Conservation (phyloP, 2,113 vertebrate genomes). For the Oriolus oriolus region DNA sequence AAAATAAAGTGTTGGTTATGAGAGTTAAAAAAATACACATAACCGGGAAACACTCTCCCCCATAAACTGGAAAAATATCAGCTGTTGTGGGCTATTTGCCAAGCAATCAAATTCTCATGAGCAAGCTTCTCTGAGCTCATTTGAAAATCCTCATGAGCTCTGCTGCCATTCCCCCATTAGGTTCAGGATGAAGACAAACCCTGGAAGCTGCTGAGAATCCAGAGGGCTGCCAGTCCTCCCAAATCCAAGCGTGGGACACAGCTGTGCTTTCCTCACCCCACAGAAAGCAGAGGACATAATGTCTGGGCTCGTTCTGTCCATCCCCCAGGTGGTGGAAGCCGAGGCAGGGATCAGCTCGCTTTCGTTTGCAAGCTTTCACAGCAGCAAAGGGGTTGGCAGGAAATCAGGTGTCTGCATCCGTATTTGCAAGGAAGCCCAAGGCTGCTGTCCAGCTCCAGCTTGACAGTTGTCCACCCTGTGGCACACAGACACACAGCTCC, state of each 20-base stretch:
- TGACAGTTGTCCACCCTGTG: not conserved
- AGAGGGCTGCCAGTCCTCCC: not conserved
- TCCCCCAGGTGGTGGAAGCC: not conserved
- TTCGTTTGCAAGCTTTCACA: not conserved
- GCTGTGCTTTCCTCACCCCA: not conserved
- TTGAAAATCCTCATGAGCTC: not conserved
- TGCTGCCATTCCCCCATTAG: not conserved
- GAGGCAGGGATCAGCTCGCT: not conserved
- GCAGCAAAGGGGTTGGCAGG: not conserved
- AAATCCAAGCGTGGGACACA: not conserved
- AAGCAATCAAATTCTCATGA: slow-evolving; percentile 32
- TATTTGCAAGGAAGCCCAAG: not conserved
- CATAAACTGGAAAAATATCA: slow-evolving; percentile 38
- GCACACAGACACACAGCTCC: not conserved
- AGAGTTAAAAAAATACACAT: not conserved
- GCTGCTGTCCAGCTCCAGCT: not conserved
- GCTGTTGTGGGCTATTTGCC: not conserved
- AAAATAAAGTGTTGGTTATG: not conserved
- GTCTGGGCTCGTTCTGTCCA: not conserved
- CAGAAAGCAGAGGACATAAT: not conserved
- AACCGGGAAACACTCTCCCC: not conserved
- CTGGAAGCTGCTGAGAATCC: not conserved
- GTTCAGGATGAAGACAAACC: not conserved
- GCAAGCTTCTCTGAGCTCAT: slow-evolving; percentile 23
- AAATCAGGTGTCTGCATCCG: not conserved